Evolutionary conservation across 2,797 vertebrate species (phyloP).

Genomic region (Manis pentadactyla): DNA sequence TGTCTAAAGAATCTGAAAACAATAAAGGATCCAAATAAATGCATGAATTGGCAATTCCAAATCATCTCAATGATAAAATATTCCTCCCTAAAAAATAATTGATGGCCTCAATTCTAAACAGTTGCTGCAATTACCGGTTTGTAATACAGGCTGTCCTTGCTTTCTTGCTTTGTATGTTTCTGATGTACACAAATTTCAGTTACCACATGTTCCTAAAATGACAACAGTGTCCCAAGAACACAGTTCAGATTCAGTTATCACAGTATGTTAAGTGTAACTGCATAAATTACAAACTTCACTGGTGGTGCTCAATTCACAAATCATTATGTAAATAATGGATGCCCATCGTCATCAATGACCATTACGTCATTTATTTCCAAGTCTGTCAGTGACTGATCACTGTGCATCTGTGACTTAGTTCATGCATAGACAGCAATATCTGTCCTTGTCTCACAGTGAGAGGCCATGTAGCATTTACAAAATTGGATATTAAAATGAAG

Average conservation of each 20-base stretch:
- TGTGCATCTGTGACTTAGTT: background rate
- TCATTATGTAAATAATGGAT: background rate
- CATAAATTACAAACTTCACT: background rate
- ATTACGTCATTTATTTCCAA: background rate
- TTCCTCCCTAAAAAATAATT: background rate
- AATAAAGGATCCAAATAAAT: background rate
- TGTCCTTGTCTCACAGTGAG: background rate
- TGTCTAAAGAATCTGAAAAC: background rate
- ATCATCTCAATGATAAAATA: background rate
- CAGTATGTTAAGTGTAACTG: background rate
- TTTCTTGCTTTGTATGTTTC: background rate
- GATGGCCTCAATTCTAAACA: background rate
- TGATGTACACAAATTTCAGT: background rate
- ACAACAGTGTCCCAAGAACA: background rate
- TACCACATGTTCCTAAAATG: background rate
- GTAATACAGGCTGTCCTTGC: background rate
- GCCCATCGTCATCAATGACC: background rate
- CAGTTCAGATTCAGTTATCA: background rate
- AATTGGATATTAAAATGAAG: background rate
- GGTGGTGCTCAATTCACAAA: background rate
- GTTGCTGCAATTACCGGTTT: background rate
- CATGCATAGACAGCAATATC: background rate
- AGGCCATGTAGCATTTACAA: background rate
- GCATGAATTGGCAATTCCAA: background rate
- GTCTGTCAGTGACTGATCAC: background rate